Conservation (phyloP, 2,797 vertebrate genomes). For the Mormyrops boulengeri region DNA sequence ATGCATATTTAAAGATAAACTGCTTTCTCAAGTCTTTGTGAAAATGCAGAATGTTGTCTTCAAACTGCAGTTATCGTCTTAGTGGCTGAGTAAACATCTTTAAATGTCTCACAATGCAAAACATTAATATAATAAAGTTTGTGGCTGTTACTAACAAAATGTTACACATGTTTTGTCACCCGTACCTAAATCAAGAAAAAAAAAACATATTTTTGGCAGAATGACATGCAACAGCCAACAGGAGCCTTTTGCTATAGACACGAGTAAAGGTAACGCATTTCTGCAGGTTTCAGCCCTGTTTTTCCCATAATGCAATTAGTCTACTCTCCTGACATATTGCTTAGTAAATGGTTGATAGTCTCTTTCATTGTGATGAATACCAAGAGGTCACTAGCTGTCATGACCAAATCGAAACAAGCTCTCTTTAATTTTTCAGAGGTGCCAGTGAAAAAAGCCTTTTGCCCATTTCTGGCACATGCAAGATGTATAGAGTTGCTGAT, state of each 20-base stretch:
- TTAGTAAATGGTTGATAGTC: slow-evolving; percentile 43
- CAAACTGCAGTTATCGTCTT: background rate
- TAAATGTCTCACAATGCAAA: background rate
- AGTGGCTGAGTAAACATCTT: background rate
- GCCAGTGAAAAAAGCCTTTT: slow-evolving; percentile 37
- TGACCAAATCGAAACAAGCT: slow-evolving; percentile 43
- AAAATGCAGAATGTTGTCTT: background rate
- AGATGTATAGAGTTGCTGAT: slow-evolving; percentile 38
- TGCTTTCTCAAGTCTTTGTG: background rate
- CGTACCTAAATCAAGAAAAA: background rate
- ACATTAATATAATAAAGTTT: background rate
- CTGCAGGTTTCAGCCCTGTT: background rate
- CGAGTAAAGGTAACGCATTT: background rate
- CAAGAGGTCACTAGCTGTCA: slow-evolving; percentile 40
- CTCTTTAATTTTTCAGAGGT: slow-evolving; percentile 47
- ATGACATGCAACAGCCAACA: background rate
- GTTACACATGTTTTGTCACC: background rate
- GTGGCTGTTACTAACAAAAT: background rate
- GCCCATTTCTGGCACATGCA: slow-evolving; percentile 41
- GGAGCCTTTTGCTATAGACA: background rate
- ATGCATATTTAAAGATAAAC: background rate
- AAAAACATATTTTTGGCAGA: background rate
- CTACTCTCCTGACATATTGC: slow-evolving; percentile 17
- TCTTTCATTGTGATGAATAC: slow-evolving; percentile 34
- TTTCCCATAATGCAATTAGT: slow-evolving; percentile 8